Conservation (phyloP, 1,140 invertebrate species). For the Anoplolepis gracilipes region DNA sequence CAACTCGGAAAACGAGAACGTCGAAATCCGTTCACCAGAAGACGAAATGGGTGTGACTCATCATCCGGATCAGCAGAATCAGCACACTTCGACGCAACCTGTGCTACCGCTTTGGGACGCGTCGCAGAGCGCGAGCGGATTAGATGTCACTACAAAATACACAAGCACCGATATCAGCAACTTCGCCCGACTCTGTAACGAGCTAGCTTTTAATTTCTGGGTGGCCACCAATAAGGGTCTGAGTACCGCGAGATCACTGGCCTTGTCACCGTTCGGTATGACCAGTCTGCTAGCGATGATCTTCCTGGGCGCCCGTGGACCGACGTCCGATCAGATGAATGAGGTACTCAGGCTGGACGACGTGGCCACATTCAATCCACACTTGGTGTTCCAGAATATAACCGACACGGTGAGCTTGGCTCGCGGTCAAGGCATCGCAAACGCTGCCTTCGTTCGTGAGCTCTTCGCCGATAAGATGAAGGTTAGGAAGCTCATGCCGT, state of each 20-base stretch:
- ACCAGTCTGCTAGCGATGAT: constrained; percentile 95
- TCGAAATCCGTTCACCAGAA: not conserved
- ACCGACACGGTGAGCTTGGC: constrained; percentile 89
- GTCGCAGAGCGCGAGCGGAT: constrained; percentile 82
- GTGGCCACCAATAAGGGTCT: constrained; percentile 89
- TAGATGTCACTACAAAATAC: constrained; percentile 90
- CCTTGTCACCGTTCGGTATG: constrained; percentile 94
- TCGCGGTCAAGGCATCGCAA: constrained; percentile 88
- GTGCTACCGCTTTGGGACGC: constrained; percentile 74
- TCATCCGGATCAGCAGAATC: constrained; percentile 38
- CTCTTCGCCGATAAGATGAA: constrained; percentile 92
- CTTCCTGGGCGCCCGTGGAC: constrained; percentile 93
- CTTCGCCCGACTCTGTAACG: constrained; percentile 93
- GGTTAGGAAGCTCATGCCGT: constrained; percentile 91
- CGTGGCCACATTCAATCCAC: constrained; percentile 95
- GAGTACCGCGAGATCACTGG: constrained; percentile 91
- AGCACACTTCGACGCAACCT: constrained; percentile 31
- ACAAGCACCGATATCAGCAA: constrained; percentile 90
- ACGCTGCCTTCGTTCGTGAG: constrained; percentile 91
- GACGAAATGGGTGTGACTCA: not conserved
- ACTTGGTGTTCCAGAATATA: constrained; percentile 93
- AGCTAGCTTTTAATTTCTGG: constrained; percentile 94
- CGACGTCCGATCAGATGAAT: constrained; percentile 96
- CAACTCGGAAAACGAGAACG: not conserved
- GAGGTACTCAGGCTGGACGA: constrained; percentile 94